Conservation (phyloP, 1,140 invertebrate species). For the Geopemphigus sp. region DNA sequence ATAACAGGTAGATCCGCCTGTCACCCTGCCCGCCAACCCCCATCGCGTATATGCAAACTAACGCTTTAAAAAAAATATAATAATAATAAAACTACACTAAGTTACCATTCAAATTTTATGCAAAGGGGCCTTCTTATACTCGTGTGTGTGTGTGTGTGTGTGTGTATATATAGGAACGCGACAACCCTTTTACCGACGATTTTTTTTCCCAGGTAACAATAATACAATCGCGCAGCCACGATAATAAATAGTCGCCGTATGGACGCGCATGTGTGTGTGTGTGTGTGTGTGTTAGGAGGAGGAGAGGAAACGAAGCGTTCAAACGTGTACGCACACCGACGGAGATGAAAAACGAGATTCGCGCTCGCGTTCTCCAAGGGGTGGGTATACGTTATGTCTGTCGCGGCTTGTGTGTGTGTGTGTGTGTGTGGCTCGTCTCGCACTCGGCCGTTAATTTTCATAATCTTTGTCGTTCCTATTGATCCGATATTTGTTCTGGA, state of each 20-base stretch:
- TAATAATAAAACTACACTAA: constrained; percentile 38
- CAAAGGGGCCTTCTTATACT: constrained; percentile 25
- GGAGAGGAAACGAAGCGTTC: constrained; percentile 14
- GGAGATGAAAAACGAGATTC: constrained; percentile 46
- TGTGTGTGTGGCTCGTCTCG: neutral
- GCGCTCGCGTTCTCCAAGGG: neutral
- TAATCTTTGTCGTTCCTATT: constrained; percentile 43
- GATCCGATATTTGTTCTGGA: constrained; percentile 43
- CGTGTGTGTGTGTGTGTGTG: neutral
- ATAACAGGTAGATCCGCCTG: constrained; percentile 42
- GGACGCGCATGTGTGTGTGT: neutral
- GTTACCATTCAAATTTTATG: constrained; percentile 49
- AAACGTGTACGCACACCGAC: neutral
- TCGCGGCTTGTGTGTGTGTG: neutral
- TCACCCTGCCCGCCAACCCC: neutral
- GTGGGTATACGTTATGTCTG: neutral
- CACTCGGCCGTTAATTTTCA: constrained; percentile 38
- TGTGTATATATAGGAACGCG: neutral
- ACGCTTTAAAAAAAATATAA: constrained; percentile 22
- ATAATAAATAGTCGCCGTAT: constrained; percentile 26
- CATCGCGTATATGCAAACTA: constrained; percentile 29
- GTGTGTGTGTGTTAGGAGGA: no score
- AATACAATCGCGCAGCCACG: constrained; percentile 5
- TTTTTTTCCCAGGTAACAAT: constrained; percentile 48
- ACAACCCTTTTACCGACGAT: constrained; percentile 45